phyloP scores from a whole-genome alignment of 2,797 vertebrate species.

The Euthynnus affinis region DNA sequence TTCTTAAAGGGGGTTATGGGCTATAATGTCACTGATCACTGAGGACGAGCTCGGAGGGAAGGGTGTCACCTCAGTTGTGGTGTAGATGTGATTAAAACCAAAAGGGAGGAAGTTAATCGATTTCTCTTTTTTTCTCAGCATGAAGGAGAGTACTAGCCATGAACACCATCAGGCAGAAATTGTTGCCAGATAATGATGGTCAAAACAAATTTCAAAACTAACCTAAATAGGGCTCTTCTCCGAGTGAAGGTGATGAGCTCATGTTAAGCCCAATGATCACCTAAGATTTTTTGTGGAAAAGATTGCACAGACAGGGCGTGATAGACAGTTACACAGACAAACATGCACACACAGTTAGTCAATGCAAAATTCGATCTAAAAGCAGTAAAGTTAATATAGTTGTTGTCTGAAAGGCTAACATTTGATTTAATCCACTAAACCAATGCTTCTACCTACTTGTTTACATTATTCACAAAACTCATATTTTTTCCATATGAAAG shows the following conservation, averaged over 20 bases:
- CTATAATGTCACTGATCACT: constrained; percentile 59
- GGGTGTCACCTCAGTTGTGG: constrained; percentile 32
- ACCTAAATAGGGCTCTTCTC: constrained; percentile 14
- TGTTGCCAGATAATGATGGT: constrained; percentile 16
- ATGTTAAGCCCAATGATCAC: constrained; percentile 10
- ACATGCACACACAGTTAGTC: neutral
- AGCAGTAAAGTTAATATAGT: no score
- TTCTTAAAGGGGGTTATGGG: constrained; percentile 53
- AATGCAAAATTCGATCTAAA: neutral
- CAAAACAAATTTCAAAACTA: constrained; percentile 35
- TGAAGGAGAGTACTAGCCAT: constrained; percentile 7
- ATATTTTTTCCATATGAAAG: no score
- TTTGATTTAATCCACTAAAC: constrained; percentile 1
- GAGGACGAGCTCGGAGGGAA: constrained; percentile 42
- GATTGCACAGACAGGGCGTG: constrained; percentile 21
- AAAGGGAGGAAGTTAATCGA: constrained; percentile 50
- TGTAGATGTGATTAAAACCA: constrained; percentile 43
- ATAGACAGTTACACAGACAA: neutral
- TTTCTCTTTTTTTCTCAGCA: constrained; percentile 55
- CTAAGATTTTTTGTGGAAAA: constrained; percentile 5
- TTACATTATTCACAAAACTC: no score
- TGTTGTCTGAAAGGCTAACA: neutral
- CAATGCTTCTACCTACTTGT: neutral
- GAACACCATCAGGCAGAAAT: constrained; percentile 8
- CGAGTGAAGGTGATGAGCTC: neutral